A percentile compares a stretch with the other conserved stretches of the same genome.
Evolutionary conservation across 1,140 invertebrate species (phyloP).

Genomic region (Philotrypesis tridentata): DNA sequence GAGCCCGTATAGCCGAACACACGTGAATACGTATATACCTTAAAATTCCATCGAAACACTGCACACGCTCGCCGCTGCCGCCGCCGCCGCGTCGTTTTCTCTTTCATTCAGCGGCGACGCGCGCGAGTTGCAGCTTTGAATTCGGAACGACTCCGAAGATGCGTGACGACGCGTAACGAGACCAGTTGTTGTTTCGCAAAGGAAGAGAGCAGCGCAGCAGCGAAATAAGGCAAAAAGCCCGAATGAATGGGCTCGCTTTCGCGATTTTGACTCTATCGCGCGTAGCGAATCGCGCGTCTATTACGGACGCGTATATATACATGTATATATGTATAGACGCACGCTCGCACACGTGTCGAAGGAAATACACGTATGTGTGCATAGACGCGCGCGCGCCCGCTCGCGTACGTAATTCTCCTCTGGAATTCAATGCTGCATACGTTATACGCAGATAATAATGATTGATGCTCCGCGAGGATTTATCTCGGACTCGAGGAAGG

Average conservation of each 20-base stretch:
- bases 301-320: too few species aligned
- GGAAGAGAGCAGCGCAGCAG: not conserved
- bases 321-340: not conserved
- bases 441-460: not conserved
- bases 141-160: constrained; percentile 17
- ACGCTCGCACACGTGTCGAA: too few species aligned
- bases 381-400: too few species aligned
- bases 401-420: too few species aligned
- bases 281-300: too few species aligned
- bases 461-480: not conserved
- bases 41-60: not conserved
- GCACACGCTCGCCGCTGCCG: not conserved
- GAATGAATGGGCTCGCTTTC: not conserved
- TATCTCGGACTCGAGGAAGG: not conserved
- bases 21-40: too few species aligned
- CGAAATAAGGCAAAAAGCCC: too few species aligned
- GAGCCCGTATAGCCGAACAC: too few species aligned
- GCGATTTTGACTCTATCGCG: not conserved
- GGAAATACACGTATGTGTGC: too few species aligned
- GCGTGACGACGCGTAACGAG: constrained; percentile 11
- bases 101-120: constrained; percentile 3
- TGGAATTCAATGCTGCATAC: not conserved
- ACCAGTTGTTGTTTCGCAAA: constrained; percentile 4
- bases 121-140: not conserved
- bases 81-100: too few species aligned